Evolutionary conservation across 2,113 vertebrate genomes (phyloP).

Genomic region (Sceloporus undulatus): DNA sequence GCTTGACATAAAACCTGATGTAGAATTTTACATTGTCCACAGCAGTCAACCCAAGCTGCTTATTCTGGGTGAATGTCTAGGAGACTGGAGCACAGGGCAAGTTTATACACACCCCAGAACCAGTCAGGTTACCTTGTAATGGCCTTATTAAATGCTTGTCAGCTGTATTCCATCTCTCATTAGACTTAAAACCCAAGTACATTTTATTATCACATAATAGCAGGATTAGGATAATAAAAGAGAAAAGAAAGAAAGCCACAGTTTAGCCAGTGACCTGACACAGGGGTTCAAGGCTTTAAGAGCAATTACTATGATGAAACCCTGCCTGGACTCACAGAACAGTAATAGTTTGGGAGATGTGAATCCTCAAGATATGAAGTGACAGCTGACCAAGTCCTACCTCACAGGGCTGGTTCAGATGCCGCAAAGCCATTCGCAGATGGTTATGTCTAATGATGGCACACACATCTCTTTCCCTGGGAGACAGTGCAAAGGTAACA

Average conservation of each 20-base stretch:
- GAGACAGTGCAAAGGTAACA: background rate
- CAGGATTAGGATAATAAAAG: conserved; percentile 35
- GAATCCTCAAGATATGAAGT: background rate
- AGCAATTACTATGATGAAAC: conserved; percentile 34
- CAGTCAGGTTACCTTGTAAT: conserved; percentile 21
- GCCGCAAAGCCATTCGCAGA: background rate
- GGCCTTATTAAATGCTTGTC: conserved; percentile 17
- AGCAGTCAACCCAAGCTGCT: background rate
- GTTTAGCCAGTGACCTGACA: conserved; percentile 27
- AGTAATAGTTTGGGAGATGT: background rate
- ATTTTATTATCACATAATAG: conserved; percentile 42
- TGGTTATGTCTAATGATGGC: background rate
- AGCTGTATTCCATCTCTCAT: conserved; percentile 35
- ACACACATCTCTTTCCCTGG: background rate
- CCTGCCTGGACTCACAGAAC: background rate
- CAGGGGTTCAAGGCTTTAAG: conserved; percentile 21
- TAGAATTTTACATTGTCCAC: background rate
- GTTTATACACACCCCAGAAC: conserved; percentile 6
- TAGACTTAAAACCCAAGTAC: conserved; percentile 10
- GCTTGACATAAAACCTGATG: background rate
- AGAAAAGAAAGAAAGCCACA: conserved; percentile 6
- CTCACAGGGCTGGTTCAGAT: background rate
- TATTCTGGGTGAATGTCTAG: background rate
- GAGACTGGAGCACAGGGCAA: conserved; percentile 43
- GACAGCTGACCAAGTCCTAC: background rate